Conservation (phyloP, 1,140 invertebrate genomes). For the Lysiphlebus fabarum region DNA sequence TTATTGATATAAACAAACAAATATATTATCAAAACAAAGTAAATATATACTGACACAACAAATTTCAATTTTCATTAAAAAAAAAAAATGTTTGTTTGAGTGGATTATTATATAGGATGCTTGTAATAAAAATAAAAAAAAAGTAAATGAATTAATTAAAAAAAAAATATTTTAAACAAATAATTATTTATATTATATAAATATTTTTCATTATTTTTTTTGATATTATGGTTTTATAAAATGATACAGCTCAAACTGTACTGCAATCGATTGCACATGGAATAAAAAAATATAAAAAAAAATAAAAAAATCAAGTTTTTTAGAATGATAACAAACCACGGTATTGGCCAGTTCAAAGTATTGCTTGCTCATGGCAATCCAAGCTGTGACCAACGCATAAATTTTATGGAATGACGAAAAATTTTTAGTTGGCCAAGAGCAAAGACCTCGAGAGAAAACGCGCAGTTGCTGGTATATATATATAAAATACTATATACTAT, state of each 20-base stretch:
- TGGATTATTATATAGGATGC: no score
- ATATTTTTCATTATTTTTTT: no score
- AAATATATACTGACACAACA: no score
- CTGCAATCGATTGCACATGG: constrained; percentile 10
- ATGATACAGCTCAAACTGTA: constrained; percentile 13
- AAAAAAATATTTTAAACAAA: no score
- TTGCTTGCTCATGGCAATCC: constrained; percentile 23
- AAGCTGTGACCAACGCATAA: constrained; percentile 27
- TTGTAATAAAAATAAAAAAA: no score
- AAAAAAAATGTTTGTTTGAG: no score
- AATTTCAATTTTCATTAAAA: no score
- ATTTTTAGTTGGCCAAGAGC: constrained; percentile 12
- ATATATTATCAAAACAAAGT: no score
- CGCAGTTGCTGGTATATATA: constrained; percentile 2
- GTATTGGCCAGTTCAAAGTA: constrained; percentile 15
- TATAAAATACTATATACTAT: background rate
- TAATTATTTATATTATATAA: no score
- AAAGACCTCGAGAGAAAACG: constrained; percentile 15
- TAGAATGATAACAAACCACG: constrained; percentile 15
- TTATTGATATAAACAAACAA: no score
- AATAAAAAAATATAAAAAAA: background rate
- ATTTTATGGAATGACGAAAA: constrained; percentile 25
- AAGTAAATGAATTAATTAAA: no score
- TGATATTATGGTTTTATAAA: background rate
- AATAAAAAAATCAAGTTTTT: background rate